Base-by-base conservation (phyloP, 1,140 invertebrate genomes). In the Agraylea sexmaculata region DNA sequence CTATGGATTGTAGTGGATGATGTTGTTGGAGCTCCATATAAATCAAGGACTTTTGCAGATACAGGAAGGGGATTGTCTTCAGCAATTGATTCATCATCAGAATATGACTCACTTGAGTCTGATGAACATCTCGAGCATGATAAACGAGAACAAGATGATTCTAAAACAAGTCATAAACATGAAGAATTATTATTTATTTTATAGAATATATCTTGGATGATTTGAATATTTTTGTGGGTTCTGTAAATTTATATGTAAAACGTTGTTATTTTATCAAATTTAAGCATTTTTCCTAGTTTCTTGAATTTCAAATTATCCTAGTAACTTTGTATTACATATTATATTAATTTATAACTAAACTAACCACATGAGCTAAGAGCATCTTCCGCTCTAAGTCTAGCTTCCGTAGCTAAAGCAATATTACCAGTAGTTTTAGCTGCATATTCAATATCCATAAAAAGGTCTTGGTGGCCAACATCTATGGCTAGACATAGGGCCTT, bases 401-500 rank as follows among this genome's bases (percentile, higher is more conserved):
- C 83, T 23, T 83, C 83, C 19, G 69, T 70, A 1, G 84, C 81
- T 53, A 91, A 73, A 46, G 77, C 74, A 10, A 63, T 64, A 45
- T 81, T 76, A 15, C 74, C 75, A 41, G 76, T 70, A 37, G 74
- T 69, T 40, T 74, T 60, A 19, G 86, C 84, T 44, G 83, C 77
- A 60, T 82, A 84, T 54, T 86, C 78, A 27, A 89, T 73, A 63
- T 91, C 86, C 75, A 84, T 76, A 52, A 86, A 87, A 23, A 86
- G 69, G 63, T 87, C 83, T 53, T 81, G 79, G 55, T 85, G 80
- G 20, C 73, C 73, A 37, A 92, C 69, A 58, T 91, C 86, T 49
- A 89, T 81, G 11, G 84, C 87, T 32, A 92, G 62, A 41, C 85
- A 73, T 53, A 88, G 84, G 7, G 87, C 86, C 54, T 87, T 89